phyloP scores from a whole-genome alignment of 2,888 invertebrate genomes.

The Brenthis hecate region DNA sequence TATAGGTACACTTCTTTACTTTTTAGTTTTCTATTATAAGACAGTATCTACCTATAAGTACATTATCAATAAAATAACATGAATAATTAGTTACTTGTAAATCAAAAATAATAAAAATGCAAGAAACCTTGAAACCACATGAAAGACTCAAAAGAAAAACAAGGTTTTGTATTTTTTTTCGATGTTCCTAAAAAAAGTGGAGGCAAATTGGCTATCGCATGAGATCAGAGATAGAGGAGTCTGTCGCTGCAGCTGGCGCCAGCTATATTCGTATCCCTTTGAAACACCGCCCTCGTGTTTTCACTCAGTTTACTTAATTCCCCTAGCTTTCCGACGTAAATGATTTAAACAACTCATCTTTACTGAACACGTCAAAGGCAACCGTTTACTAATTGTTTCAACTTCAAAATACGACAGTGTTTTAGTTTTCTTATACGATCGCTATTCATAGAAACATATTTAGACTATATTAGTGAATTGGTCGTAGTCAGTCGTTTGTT shows the following conservation, averaged over 20 bases:
- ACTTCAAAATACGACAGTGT: constrained; percentile 10
- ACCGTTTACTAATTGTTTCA: constrained; percentile 20
- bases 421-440: constrained; percentile 3
- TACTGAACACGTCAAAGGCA: constrained; percentile 27
- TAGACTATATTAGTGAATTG: background rate
- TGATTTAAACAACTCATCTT: constrained; percentile 40
- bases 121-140: background rate
- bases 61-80: no score
- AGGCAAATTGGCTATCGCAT: constrained; percentile 36
- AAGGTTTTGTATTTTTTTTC: constrained; percentile 11
- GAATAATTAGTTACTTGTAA: no score
- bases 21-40: no score
- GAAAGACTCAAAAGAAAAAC: constrained; percentile 4
- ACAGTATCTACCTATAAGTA: no score
- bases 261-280: constrained; percentile 66
- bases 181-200: constrained; percentile 6
- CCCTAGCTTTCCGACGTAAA: constrained; percentile 42
- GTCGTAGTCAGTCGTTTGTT: background rate
- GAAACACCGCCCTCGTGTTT: constrained; percentile 62
- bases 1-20: no score
- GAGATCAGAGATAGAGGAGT: constrained; percentile 43
- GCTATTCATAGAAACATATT: constrained; percentile 1
- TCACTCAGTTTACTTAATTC: constrained; percentile 53
- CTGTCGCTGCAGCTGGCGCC: constrained; percentile 53
- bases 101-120: no score